phyloP scores from a whole-genome alignment of 2,113 vertebrate species.

The Podarcis muralis region DNA sequence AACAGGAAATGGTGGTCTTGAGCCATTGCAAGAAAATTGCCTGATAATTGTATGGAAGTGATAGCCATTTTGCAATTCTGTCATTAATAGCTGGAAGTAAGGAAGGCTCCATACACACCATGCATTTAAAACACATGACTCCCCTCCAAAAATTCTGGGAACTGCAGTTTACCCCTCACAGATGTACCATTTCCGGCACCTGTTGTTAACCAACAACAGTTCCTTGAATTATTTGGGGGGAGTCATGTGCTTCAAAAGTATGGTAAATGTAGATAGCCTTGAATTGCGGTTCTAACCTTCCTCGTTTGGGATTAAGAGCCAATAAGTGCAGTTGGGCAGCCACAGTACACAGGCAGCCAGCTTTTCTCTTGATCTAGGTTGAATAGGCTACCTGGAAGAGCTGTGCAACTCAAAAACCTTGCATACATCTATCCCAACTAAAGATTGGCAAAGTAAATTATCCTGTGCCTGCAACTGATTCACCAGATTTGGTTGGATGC shows the following conservation, averaged over 20 bases:
- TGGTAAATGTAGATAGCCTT: no score
- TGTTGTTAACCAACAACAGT: no score
- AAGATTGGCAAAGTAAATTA: not conserved
- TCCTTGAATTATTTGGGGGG: no score
- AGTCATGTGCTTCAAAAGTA: no score
- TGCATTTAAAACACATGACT: no score
- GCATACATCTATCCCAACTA: not conserved
- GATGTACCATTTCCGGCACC: no score
- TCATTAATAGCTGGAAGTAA: not conserved
- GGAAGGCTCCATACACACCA: no score
- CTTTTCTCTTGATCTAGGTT: not conserved
- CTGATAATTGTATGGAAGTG: not conserved
- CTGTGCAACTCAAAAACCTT: not conserved
- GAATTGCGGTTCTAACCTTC: not conserved
- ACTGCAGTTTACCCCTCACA: no score
- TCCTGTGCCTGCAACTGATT: not conserved
- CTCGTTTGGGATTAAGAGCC: not conserved
- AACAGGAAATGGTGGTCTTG: not conserved
- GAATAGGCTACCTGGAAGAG: not conserved
- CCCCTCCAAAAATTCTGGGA: no score
- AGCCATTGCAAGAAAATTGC: not conserved
- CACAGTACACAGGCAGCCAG: not conserved
- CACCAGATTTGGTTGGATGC: not conserved
- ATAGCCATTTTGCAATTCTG: not conserved
- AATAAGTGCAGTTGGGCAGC: not conserved